These are phyloP conservation scores for Caranx melampygus DNA, from an alignment of 2,113 vertebrate genomes.

Conservation along the genomic window DNA sequence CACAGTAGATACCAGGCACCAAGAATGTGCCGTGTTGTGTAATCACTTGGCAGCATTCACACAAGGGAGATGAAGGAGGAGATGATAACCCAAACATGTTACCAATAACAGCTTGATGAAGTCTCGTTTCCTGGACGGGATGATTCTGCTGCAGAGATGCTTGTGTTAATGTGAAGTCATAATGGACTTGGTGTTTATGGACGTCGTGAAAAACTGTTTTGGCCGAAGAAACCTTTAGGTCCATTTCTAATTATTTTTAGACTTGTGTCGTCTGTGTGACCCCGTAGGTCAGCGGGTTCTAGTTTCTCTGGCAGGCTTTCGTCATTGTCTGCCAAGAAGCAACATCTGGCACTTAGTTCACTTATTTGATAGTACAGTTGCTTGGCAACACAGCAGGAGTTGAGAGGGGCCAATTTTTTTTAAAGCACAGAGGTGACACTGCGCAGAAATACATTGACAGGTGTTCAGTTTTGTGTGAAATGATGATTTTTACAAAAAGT, in stretches of 20 bases:
- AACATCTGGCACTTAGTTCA: conserved; percentile 49
- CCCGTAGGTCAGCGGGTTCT: conserved; percentile 34
- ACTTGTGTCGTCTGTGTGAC: conserved; percentile 7
- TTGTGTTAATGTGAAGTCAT: conserved; percentile 3
- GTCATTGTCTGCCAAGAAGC: conserved; percentile 36
- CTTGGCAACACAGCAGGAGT: conserved; percentile 55
- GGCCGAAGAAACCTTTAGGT: background rate
- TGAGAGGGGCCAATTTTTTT: conserved; percentile 8
- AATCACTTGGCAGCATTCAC: conserved; percentile 62
- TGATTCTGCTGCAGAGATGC: background rate
- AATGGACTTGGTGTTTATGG: conserved; percentile 7
- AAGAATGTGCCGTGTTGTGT: conserved; percentile 71
- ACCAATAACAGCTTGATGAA: conserved; percentile 39
- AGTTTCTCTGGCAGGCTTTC: conserved; percentile 33
- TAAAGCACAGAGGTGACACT: background rate
- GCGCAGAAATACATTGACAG: conserved; percentile 23
- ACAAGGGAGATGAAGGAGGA: conserved; percentile 24
- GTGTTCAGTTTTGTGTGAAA: conserved; percentile 21
- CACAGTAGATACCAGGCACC: conserved; percentile 77
- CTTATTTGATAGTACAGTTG: conserved; percentile 63
- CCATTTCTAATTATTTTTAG: conserved; percentile 17
- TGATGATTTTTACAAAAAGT: background rate
- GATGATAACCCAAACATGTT: conserved; percentile 64
- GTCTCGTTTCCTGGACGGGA: conserved; percentile 27
- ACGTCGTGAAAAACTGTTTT: background rate